Evolutionary conservation across 1,140 invertebrate species (phyloP).

Genomic region (Papilio aristodemus): DNA sequence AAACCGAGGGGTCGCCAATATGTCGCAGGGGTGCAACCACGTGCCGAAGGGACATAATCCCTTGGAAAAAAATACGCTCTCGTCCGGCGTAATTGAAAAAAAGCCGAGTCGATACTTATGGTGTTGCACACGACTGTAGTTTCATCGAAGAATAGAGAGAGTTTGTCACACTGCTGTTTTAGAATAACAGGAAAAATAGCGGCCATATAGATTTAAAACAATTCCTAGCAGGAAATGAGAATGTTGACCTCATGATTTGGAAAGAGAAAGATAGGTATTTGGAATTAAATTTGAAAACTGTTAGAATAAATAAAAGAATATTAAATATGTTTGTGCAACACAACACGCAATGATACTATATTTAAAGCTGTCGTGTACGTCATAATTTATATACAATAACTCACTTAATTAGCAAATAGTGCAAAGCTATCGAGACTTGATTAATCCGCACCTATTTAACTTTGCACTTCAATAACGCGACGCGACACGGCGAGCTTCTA

Average conservation of each 20-base stretch:
- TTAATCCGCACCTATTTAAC: conserved; percentile 17
- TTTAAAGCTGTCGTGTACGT: neutral
- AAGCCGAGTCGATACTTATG: conserved; percentile 10
- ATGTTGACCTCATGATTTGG: too few species aligned
- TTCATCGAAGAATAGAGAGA: neutral
- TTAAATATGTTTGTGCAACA: too few species aligned
- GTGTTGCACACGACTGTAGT: neutral
- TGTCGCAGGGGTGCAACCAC: conserved; percentile 60
- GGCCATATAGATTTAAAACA: too few species aligned
- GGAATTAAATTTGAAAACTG: too few species aligned
- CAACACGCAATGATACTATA: neutral
- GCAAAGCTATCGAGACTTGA: conserved; percentile 8
- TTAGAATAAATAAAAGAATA: too few species aligned
- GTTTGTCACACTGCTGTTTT: neutral
- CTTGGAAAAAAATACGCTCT: conserved; percentile 56
- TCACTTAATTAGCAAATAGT: neutral
- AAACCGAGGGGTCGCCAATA: conserved; percentile 60
- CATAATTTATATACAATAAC: neutral
- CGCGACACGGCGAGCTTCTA: conserved; percentile 41
- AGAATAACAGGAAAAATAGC: too few species aligned
- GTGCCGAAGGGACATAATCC: conserved; percentile 72
- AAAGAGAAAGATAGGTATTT: too few species aligned
- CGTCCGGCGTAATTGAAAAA: conserved; percentile 73
- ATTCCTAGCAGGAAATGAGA: too few species aligned
- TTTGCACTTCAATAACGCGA: conserved; percentile 13